These are phyloP conservation scores for Papilio glaucus DNA, from an alignment of 1,140 invertebrate species.

Conservation along the genomic window DNA sequence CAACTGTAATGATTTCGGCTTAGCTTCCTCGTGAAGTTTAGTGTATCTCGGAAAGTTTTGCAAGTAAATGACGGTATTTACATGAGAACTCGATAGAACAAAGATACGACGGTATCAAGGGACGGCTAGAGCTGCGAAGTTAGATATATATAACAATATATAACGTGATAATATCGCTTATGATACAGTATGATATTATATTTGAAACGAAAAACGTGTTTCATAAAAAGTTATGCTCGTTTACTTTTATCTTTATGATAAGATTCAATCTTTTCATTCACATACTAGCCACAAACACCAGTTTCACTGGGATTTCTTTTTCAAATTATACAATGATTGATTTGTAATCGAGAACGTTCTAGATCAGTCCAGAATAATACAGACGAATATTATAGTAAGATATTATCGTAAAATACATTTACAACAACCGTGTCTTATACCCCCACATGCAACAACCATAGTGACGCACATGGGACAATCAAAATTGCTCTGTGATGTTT, in stretches of 20 bases:
- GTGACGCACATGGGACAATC: too few species aligned
- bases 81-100: not conserved
- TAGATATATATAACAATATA: conserved; percentile 6
- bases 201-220: conserved; percentile 24
- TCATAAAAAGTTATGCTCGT: conserved; percentile 8
- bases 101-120: not conserved
- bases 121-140: not conserved
- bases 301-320: too few species aligned
- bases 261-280: conserved; percentile 10
- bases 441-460: too few species aligned
- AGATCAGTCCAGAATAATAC: too few species aligned
- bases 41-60: not conserved
- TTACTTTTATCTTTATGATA: conserved; percentile 7
- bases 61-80: conserved; percentile 4
- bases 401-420: too few species aligned
- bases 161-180: not conserved
- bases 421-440: too few species aligned
- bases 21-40: not conserved
- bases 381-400: too few species aligned
- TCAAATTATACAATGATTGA: too few species aligned
- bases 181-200: not conserved
- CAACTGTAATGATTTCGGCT: not conserved
- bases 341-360: too few species aligned
- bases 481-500: too few species aligned
- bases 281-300: not conserved